Base-by-base conservation (phyloP, 1,140 invertebrate genomes). In the Plutomurus gul region DNA sequence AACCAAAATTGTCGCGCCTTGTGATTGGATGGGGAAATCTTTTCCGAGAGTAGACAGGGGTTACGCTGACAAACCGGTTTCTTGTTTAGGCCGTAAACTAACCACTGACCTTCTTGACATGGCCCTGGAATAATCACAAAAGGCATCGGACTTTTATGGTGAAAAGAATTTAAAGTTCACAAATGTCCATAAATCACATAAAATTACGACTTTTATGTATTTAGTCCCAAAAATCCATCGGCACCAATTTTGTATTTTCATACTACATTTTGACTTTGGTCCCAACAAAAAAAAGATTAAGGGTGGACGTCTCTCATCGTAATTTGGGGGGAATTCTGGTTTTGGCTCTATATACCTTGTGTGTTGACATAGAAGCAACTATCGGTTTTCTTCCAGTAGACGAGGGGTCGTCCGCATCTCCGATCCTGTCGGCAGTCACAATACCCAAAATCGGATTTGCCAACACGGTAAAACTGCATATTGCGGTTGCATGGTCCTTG, bases 381-480 rank as follows among this genome's bases (percentile, higher is more conserved):
- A 40, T 79, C 56, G 3, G 51, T 75, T 22, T 75, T 39, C 27
- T 70, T 65, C 78, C 78, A 79, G 56, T 79, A 79, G 18, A 75
- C 46, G 2, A 79, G 30, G 7, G 78, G 78, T 25, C 78, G 30
- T 18, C 78, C 78, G 47, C 78, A 79, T 47, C 78, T 49, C 8
- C 37, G 65, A 25, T 71, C 72, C 25, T 79, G 73, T 46, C 39
- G 11, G n/a, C 78, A 79, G 33, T 79, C 78, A 36, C 78, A 79
- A 4, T 75, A 51, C 13, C 78, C 78, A 22, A 39, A 75, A n/a
- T 79, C 78, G 1, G 78, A 56, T 43, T 75, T 79, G 10, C 78
- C 78, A 22, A 79, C 51, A 6, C 78, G 10, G 30, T 75, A 79
- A 65, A 79, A 79, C 25, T 75, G 51, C 73, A 74, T 73, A 25